A percentile compares a stretch with the other conserved stretches of the same genome.
Conservation (phyloP, 2,888 invertebrate species). For the Calephelis perditalis region DNA sequence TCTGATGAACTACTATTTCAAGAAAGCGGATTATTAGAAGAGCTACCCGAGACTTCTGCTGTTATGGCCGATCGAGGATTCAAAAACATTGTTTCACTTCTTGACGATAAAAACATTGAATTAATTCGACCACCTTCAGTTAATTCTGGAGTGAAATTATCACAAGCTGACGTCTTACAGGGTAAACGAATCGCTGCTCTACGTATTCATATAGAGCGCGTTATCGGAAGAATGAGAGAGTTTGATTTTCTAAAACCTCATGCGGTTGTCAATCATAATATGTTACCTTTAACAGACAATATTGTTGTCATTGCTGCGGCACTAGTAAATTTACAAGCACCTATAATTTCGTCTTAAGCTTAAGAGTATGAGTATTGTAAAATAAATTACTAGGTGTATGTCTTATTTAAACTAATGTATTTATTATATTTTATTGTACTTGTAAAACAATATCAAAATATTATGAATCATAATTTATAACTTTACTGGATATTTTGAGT, state of each 20-base stretch:
- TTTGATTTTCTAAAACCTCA: too few species aligned
- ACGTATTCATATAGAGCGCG: slow-evolving; percentile 18
- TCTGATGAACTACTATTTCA: slow-evolving; percentile 27
- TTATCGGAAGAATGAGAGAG: slow-evolving; percentile 18
- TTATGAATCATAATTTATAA: slow-evolving; percentile 13
- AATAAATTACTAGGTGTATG: slow-evolving; percentile 11
- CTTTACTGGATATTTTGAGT: slow-evolving; percentile 13
- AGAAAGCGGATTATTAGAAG: slow-evolving; percentile 20
- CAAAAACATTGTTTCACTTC: slow-evolving; percentile 19
- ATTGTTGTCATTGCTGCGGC: slow-evolving; percentile 19
- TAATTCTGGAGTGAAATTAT: slow-evolving; percentile 13
- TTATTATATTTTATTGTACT: slow-evolving; percentile 19
- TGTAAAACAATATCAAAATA: slow-evolving; percentile 17
- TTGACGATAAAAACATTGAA: slow-evolving; percentile 13
- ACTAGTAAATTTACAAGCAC: slow-evolving; percentile 11
- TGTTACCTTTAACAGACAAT: slow-evolving; percentile 17
- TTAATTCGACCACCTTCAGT: slow-evolving; percentile 20
- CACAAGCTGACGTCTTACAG: slow-evolving; percentile 15
- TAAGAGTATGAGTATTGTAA: slow-evolving; percentile 14
- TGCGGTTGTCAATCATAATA: slow-evolving; percentile 15
- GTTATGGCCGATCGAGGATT: slow-evolving; percentile 25
- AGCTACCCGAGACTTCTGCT: slow-evolving; percentile 11
- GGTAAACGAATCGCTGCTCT: slow-evolving; percentile 19
- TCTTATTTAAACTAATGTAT: slow-evolving; percentile 15
- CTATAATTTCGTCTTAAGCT: slow-evolving; percentile 12